Conservation (phyloP, 2,888 invertebrate genomes). For the Pimpla rufipes region DNA sequence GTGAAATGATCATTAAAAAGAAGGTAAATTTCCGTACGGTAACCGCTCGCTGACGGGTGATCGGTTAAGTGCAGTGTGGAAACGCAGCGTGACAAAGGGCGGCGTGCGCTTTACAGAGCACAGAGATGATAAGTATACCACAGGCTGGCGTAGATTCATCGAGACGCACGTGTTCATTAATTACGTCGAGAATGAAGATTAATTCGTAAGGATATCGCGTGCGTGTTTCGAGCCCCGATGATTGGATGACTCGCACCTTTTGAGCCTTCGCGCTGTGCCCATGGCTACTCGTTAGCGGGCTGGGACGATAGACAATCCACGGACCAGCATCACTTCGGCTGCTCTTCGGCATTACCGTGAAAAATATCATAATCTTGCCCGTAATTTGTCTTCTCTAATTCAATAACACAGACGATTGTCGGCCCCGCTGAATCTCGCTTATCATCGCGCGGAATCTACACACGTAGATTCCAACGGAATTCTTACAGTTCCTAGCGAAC, state of each 20-base stretch:
- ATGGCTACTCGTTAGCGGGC: constrained; percentile 57
- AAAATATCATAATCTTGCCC: constrained; percentile 53
- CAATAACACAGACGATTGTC: constrained; percentile 33
- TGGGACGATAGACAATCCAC: constrained; percentile 15
- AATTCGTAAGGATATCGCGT: constrained; percentile 61
- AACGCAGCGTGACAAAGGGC: constrained; percentile 42
- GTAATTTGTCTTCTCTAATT: constrained; percentile 63
- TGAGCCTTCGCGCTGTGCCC: constrained; percentile 46
- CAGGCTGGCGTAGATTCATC: constrained; percentile 24
- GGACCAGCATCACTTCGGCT: constrained; percentile 29
- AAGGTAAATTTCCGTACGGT: not conserved
- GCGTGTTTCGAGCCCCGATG: constrained; percentile 47
- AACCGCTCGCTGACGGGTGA: not conserved
- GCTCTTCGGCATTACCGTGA: constrained; percentile 30
- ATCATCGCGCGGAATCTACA: constrained; percentile 40
- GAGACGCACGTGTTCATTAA: constrained; percentile 49
- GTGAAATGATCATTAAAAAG: not conserved
- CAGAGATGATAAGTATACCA: constrained; percentile 15
- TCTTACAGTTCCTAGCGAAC: too few species aligned
- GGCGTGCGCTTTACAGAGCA: not conserved
- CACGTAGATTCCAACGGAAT: not conserved
- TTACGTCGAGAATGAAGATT: constrained; percentile 59
- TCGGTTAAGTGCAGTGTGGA: constrained; percentile 18
- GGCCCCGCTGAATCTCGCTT: constrained; percentile 34
- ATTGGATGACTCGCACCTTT: constrained; percentile 65